Conservation (phyloP, 1,140 invertebrate species). For the Lutraria rhynchaena region DNA sequence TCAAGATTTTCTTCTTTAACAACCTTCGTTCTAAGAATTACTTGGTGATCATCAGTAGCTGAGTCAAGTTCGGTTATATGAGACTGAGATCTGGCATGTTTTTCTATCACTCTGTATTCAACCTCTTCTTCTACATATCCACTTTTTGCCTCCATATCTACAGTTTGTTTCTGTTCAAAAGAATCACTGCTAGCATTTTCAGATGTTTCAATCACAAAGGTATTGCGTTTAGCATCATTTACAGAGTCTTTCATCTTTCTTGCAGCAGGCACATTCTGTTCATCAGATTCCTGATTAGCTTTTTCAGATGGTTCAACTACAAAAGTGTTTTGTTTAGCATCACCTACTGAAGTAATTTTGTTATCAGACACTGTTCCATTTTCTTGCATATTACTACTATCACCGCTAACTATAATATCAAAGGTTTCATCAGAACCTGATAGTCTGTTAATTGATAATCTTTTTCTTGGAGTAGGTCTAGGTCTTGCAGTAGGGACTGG, state of each 20-base stretch:
- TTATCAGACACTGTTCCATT: not conserved
- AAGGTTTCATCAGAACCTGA: constrained; percentile 35
- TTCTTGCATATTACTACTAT: not conserved
- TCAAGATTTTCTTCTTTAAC: not conserved
- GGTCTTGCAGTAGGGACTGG: constrained; percentile 11
- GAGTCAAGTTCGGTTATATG: constrained; percentile 36
- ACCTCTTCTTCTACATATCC: constrained; percentile 5
- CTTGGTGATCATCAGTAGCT: constrained; percentile 6
- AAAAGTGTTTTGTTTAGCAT: no score
- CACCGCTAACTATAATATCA: not conserved
- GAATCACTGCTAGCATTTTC: no score
- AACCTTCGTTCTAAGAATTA: constrained; percentile 39
- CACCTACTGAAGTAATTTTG: not conserved
- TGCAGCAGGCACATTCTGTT: not conserved
- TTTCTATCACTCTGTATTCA: constrained; percentile 44
- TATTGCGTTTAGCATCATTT: no score
- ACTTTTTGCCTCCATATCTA: not conserved
- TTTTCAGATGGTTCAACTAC: no score
- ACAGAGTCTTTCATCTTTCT: not conserved
- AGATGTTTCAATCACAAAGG: no score
- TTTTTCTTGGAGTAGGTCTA: constrained; percentile 47
- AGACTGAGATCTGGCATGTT: constrained; percentile 27
- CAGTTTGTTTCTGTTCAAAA: not conserved
- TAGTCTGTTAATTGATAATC: constrained; percentile 44
- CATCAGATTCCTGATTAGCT: no score